These are phyloP conservation scores for Cygnus olor DNA, from an alignment of 2,797 vertebrate genomes.

Conservation along the genomic window DNA sequence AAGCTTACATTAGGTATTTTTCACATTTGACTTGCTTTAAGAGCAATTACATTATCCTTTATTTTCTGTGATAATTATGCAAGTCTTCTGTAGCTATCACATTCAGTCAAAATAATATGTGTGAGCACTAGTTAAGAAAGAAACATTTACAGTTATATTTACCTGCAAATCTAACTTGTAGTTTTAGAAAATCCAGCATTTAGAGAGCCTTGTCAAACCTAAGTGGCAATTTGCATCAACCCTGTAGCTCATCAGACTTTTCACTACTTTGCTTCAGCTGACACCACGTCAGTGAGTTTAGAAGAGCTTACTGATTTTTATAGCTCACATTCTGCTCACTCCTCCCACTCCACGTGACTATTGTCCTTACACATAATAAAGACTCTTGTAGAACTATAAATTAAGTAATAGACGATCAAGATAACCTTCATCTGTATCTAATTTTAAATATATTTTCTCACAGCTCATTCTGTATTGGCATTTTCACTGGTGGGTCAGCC, in stretches of 20 bases:
- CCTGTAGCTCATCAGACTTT: neutral
- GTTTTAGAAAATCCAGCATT: neutral
- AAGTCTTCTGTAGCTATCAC: neutral
- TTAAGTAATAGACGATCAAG: neutral
- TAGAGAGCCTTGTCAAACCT: neutral
- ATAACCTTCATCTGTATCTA: neutral
- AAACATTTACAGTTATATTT: neutral
- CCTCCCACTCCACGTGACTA: neutral
- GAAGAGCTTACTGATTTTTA: neutral
- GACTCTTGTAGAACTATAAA: neutral
- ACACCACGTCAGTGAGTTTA: neutral
- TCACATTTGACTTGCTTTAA: neutral
- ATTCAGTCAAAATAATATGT: neutral
- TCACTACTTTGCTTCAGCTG: neutral
- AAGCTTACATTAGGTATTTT: neutral
- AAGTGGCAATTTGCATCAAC: neutral
- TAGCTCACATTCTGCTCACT: neutral
- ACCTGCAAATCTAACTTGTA: neutral
- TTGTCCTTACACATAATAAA: neutral
- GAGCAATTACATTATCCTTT: neutral
- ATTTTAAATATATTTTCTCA: neutral
- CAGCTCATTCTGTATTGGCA: neutral
- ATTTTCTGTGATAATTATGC: neutral
- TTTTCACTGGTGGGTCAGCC: neutral
- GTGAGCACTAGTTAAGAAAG: neutral